Evolutionary conservation across 1,140 invertebrate genomes (phyloP).

Genomic region (Leptoteleia sp.): DNA sequence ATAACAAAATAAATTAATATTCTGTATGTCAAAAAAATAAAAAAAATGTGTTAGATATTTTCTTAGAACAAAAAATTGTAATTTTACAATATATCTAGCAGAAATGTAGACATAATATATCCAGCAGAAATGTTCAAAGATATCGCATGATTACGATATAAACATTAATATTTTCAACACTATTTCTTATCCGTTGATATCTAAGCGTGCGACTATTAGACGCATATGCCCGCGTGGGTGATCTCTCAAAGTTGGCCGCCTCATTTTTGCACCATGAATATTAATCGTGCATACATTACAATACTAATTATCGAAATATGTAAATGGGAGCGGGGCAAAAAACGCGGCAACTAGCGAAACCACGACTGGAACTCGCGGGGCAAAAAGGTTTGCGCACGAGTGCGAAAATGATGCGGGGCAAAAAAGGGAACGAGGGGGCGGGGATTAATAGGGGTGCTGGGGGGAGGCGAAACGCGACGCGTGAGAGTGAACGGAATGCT

Average conservation of each 20-base stretch:
- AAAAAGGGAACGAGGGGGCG: no score
- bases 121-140: no score
- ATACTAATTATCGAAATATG: slow-evolving; percentile 67
- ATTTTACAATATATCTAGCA: no score
- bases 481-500: slow-evolving; percentile 62
- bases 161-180: no score
- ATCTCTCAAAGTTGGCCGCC: slow-evolving; percentile 35
- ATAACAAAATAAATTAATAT: no score
- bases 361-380: slow-evolving; percentile 10
- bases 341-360: slow-evolving; percentile 26
- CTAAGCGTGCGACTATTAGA: slow-evolving; percentile 24
- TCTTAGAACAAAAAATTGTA: no score
- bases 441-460: slow-evolving; percentile 12
- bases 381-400: slow-evolving; percentile 21
- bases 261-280: slow-evolving; percentile 49
- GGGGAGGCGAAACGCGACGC: slow-evolving; percentile 19
- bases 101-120: no score
- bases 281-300: slow-evolving; percentile 64
- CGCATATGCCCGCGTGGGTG: slow-evolving; percentile 14
- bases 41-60: no score
- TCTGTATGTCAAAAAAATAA: no score
- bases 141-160: no score
- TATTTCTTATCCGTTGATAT: neutral
- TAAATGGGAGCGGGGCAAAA: slow-evolving; percentile 46
- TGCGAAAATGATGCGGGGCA: slow-evolving; percentile 16